These are phyloP conservation scores for Callipepla squamata DNA, from an alignment of 2,113 vertebrate species.

Conservation along the genomic window DNA sequence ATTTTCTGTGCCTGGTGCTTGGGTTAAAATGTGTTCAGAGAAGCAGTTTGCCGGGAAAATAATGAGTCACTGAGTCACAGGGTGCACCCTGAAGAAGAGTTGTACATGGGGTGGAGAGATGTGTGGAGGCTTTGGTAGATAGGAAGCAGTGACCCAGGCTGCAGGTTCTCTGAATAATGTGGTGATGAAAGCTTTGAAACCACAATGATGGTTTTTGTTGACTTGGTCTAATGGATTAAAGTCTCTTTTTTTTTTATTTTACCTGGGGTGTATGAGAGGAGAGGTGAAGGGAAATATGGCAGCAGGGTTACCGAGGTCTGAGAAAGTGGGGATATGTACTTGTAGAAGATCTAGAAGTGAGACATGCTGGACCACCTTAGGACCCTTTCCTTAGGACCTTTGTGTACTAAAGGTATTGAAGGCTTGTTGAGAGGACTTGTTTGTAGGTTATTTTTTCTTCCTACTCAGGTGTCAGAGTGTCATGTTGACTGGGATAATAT, in stretches of 20 bases:
- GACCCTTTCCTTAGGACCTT: not conserved
- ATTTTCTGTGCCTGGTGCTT: not conserved
- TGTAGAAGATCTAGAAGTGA: not conserved
- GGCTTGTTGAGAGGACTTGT: not conserved
- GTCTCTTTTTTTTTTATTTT: not conserved
- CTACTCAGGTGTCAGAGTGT: not conserved
- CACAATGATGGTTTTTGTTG: not conserved
- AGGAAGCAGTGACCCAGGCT: not conserved
- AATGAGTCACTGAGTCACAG: not conserved
- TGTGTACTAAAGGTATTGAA: not conserved
- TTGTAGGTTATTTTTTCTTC: not conserved
- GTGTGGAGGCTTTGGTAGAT: not conserved
- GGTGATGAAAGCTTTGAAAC: not conserved
- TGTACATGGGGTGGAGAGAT: not conserved
- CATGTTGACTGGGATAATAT: not conserved
- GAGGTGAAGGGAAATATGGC: not conserved
- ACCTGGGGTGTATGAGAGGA: not conserved
- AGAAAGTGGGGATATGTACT: not conserved
- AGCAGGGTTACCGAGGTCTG: not conserved
- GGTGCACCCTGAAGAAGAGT: not conserved
- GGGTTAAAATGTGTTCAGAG: not conserved
- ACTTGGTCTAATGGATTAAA: not conserved
- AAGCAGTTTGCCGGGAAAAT: not conserved
- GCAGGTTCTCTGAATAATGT: not conserved
- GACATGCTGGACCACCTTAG: not conserved